Conservation (phyloP, 2,797 vertebrate genomes). For the Typhlichthys subterraneus region DNA sequence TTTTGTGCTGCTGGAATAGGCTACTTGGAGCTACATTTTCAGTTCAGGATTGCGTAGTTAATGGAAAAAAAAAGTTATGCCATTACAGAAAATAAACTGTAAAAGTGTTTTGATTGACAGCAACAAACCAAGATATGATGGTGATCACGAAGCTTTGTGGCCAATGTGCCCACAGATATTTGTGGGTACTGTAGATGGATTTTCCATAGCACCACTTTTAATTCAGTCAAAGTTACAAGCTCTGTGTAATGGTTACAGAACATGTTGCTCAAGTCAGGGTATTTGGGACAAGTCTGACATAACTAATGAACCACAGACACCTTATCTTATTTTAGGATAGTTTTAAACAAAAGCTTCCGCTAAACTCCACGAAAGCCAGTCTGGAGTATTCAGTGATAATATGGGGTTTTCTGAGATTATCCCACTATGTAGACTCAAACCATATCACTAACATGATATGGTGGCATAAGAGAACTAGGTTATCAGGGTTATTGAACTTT, state of each 20-base stretch:
- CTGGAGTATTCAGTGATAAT: conserved; percentile 35
- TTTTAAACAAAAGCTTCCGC: conserved; percentile 17
- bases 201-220: conserved; percentile 47
- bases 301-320: conserved; percentile 34
- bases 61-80: no score
- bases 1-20: conserved; percentile 46
- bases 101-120: no score
- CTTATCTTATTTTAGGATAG: conserved; percentile 4
- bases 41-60: no score
- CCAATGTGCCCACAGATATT: conserved; percentile 57
- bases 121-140: background rate
- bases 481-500: conserved; percentile 22
- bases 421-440: conserved; percentile 7
- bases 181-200: conserved; percentile 42
- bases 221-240: conserved; percentile 2
- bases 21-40: no score
- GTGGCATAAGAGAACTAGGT: conserved; percentile 33
- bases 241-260: background rate
- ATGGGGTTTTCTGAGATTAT: conserved; percentile 31
- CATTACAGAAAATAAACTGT: no score
- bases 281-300: conserved; percentile 2
- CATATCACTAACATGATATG: conserved; percentile 24
- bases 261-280: conserved; percentile 16
- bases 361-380: conserved; percentile 27
- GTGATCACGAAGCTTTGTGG: conserved; percentile 9